phyloP scores from a whole-genome alignment of 2,113 vertebrate genomes.

The Xenopus tropicalis region DNA sequence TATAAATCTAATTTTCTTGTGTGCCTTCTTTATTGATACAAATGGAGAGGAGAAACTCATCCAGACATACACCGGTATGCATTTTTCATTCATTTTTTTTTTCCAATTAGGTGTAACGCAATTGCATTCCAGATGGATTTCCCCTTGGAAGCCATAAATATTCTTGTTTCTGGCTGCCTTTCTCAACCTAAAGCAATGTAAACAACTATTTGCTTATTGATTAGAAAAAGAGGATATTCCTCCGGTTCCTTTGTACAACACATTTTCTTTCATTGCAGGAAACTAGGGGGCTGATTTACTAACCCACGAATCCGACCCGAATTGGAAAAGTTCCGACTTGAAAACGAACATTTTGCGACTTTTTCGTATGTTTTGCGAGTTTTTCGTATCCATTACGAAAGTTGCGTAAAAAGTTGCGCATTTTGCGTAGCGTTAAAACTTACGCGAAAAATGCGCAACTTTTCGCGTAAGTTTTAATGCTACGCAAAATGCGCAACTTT shows the following conservation, averaged over 20 bases:
- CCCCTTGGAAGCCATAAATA: constrained; percentile 79
- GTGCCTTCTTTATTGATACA: constrained; percentile 81
- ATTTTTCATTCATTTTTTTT: constrained; percentile 74
- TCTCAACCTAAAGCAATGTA: constrained; percentile 56
- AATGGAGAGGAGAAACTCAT: constrained; percentile 62
- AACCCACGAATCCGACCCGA: too few relatives aligned
- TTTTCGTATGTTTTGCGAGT: too few relatives aligned
- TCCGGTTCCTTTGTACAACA: neutral
- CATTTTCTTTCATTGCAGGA: neutral
- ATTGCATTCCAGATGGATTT: constrained; percentile 84
- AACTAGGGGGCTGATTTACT: too few relatives aligned
- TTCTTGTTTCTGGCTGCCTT: constrained; percentile 66
- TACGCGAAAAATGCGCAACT: too few relatives aligned
- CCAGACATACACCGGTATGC: constrained; percentile 65
- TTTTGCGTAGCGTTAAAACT: too few relatives aligned
- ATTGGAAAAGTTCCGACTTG: too few relatives aligned
- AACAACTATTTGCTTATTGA: constrained; percentile 40
- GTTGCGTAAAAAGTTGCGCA: too few relatives aligned
- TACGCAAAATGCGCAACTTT: too few relatives aligned
- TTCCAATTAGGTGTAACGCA: constrained; percentile 73
- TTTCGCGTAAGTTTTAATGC: too few relatives aligned
- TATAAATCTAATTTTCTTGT: constrained; percentile 81
- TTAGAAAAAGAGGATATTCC: neutral
- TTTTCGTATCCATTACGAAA: too few relatives aligned
- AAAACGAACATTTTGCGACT: too few relatives aligned